A percentile compares a stretch with the other conserved stretches of the same genome.
Conservation (phyloP, 2,888 invertebrate genomes). For the Dryadula phaetusa region DNA sequence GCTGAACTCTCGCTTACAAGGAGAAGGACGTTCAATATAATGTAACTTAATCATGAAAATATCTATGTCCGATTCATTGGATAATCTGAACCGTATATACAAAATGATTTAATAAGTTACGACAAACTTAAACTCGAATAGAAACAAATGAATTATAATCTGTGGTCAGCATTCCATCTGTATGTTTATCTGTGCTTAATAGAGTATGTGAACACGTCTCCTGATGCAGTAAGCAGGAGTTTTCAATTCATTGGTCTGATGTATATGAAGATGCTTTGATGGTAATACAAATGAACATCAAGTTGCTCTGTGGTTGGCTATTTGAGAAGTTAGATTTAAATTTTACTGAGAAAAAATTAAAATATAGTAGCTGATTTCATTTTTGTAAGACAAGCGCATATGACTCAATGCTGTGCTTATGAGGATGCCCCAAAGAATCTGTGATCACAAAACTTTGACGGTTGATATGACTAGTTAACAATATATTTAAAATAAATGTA, state of each 20-base stretch:
- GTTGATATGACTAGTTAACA: no score
- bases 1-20: no score
- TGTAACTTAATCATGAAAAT: constrained; percentile 2
- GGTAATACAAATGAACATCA: constrained; percentile 47
- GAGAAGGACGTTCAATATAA: not conserved
- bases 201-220: constrained; percentile 71
- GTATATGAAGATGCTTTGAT: constrained; percentile 45
- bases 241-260: constrained; percentile 62
- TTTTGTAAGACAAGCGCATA: not conserved
- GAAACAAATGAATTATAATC: constrained; percentile 47
- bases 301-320: constrained; percentile 54
- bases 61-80: constrained; percentile 7
- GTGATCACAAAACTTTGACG: no score
- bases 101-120: constrained; percentile 31
- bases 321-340: constrained; percentile 39
- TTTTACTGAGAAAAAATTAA: constrained; percentile 33
- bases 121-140: constrained; percentile 37
- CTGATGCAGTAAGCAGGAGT: constrained; percentile 59
- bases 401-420: no score
- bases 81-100: constrained; percentile 24
- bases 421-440: no score
- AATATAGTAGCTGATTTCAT: constrained; percentile 26
- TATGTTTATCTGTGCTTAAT: constrained; percentile 67
- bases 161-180: constrained; percentile 62
- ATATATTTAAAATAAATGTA: not conserved